Evolutionary conservation across 2,113 vertebrate species (phyloP), one percentile per base, ranked within the genome.

Genomic region (Oxygymnocypris stewartii): DNA sequence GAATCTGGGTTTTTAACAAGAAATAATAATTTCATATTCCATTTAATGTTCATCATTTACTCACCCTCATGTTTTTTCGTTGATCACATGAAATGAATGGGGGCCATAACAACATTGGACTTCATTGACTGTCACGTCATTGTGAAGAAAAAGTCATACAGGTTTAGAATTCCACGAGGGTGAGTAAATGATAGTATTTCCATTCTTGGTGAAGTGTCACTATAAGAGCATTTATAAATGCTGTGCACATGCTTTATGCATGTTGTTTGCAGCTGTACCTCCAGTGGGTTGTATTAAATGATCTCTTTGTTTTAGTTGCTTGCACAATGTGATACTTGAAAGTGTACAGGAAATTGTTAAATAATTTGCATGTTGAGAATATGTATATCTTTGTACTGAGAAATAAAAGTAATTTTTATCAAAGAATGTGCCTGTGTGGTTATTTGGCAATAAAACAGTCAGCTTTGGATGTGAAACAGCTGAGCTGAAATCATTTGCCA

Each of bases 331-430:
- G 82, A 71, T 82, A 35, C 63, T 61, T 88, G 79, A 85, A 84
- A 77, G 23, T 65, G 59, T 79, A 86, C 73, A 80, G 75, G 79
- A 71, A 59, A n/a, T n/a, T n/a, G n/a, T 83, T 78, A 86, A 85
- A 49, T 85, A 85, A 42, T 4, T 81, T 85, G 77, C 87, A 85
- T 89, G 88, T 82, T 85, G n/a, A 87, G 89, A 85, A 87, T 87
- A 86, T 91, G 88, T 92, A 87, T 87, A 90, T 91, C 61, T 94
- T 94, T 94, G 80, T 93, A 93, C 81, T 90, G 40, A 87, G 88
- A 76, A 90, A 93, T 93, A 95, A 95, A 94, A 59, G 47, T 83
- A 49, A 40, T 69, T 73, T 88, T 85, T 90, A n/a, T 13, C 10
- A 75, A 49, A 51, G 49, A 78, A 42, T 67, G 59, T 83, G n/a